Evolutionary conservation across 2,888 invertebrate species (phyloP).

Genomic region (Salticus scenicus): DNA sequence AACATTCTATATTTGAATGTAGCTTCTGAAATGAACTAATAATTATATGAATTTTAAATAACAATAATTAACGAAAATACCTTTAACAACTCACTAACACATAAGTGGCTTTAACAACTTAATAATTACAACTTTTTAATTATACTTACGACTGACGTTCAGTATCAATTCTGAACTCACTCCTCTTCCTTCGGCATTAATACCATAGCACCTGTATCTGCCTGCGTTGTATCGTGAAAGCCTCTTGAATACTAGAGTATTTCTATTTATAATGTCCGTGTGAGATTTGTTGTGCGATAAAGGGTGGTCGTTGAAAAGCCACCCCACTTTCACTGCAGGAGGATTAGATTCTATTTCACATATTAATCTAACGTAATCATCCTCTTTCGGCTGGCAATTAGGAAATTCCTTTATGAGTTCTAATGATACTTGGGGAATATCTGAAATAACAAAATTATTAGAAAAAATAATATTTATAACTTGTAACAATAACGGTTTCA

Average conservation of each 20-base stretch:
- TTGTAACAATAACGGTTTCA: no score
- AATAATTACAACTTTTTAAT: no score
- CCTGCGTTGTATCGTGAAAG: constrained; percentile 43
- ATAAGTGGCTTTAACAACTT: no score
- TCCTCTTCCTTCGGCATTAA: constrained; percentile 57
- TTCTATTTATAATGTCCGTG: constrained; percentile 39
- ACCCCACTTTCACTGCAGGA: constrained; percentile 35
- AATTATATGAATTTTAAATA: no score
- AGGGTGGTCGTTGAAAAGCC: constrained; percentile 53
- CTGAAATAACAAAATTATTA: no score
- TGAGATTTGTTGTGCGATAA: constrained; percentile 48
- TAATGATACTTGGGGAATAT: constrained; percentile 52
- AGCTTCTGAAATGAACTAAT: no score
- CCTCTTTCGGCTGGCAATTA: constrained; percentile 39
- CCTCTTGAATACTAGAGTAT: constrained; percentile 50
- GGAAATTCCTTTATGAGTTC: constrained; percentile 38
- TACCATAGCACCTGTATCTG: constrained; percentile 53
- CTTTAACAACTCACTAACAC: no score
- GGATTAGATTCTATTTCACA: constrained; percentile 61
- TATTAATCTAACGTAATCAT: constrained; percentile 43
- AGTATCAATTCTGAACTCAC: constrained; percentile 45
- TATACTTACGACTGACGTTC: constrained; percentile 62
- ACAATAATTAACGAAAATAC: no score
- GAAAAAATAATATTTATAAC: no score
- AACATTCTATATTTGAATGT: no score